Evolutionary conservation across 1,140 invertebrate species (phyloP).

Genomic region (Odontomachus brunneus): DNA sequence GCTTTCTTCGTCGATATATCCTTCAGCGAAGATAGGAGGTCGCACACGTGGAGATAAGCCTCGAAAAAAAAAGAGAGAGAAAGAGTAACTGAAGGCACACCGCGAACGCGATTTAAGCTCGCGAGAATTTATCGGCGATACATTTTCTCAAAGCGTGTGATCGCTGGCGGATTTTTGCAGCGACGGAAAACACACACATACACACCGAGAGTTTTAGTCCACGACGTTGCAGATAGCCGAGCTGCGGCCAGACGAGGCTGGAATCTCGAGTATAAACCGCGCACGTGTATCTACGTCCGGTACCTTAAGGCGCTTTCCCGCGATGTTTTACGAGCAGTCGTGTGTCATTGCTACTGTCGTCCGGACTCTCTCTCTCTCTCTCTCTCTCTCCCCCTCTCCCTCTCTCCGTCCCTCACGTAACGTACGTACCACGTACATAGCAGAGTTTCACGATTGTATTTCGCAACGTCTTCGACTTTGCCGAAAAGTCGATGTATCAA

Average conservation of each 20-base stretch:
- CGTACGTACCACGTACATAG: conserved; percentile 15
- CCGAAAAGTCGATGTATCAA: conserved; percentile 47
- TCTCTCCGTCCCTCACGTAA: background rate
- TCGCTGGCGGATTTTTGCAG: conserved; percentile 54
- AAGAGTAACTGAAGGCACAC: background rate
- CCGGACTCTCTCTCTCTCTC: conserved; percentile 17
- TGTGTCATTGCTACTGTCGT: conserved; percentile 72
- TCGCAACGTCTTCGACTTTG: conserved; percentile 42
- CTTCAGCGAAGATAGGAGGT: background rate
- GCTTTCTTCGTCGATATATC: background rate
- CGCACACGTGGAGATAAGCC: background rate
- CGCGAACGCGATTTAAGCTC: conserved; percentile 23
- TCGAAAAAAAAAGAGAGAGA: background rate
- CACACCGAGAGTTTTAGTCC: conserved; percentile 15
- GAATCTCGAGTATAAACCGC: conserved; percentile 63
- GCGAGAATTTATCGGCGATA: conserved; percentile 67
- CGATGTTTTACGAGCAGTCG: conserved; percentile 74
- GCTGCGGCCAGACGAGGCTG: conserved; percentile 42
- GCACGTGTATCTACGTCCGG: conserved; percentile 49
- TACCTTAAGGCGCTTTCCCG: conserved; percentile 66
- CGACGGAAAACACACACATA: conserved; percentile 28
- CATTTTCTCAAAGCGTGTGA: conserved; percentile 52
- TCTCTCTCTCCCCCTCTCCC: background rate
- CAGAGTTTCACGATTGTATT: conserved; percentile 59
- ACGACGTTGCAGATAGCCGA: conserved; percentile 27